Conservation (phyloP, 2,113 vertebrate species). For the Corapipo altera region DNA sequence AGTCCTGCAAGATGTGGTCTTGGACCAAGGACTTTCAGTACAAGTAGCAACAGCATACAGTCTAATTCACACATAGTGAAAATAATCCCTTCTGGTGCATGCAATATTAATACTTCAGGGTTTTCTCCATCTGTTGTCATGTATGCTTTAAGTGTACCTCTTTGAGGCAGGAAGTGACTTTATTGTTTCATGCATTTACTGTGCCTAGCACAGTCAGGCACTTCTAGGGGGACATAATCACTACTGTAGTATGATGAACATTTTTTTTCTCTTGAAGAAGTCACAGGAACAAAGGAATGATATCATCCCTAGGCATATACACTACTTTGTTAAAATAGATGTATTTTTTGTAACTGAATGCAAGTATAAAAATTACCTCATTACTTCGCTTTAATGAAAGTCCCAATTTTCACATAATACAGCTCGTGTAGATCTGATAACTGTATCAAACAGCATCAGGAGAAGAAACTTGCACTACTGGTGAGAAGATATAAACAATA, state of each 20-base stretch:
- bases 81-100: constrained; percentile 12
- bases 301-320: background rate
- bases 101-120: constrained; percentile 22
- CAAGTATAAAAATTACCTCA: background rate
- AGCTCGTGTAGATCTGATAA: background rate
- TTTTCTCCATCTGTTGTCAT: constrained; percentile 15
- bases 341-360: background rate
- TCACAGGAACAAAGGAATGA: background rate
- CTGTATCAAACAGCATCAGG: background rate
- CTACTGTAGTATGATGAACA: background rate
- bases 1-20: background rate
- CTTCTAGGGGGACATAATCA: background rate
- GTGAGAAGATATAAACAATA: background rate
- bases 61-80: background rate
- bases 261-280: background rate
- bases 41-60: background rate
- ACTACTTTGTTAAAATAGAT: background rate
- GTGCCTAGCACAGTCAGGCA: background rate
- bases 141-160: background rate
- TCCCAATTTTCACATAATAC: background rate
- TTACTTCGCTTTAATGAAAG: background rate
- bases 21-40: constrained; percentile 21
- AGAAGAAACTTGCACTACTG: background rate
- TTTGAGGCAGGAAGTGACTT: background rate
- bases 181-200: background rate